Base-by-base conservation (phyloP, 2,888 invertebrate genomes). In the Lottia gigantea region DNA sequence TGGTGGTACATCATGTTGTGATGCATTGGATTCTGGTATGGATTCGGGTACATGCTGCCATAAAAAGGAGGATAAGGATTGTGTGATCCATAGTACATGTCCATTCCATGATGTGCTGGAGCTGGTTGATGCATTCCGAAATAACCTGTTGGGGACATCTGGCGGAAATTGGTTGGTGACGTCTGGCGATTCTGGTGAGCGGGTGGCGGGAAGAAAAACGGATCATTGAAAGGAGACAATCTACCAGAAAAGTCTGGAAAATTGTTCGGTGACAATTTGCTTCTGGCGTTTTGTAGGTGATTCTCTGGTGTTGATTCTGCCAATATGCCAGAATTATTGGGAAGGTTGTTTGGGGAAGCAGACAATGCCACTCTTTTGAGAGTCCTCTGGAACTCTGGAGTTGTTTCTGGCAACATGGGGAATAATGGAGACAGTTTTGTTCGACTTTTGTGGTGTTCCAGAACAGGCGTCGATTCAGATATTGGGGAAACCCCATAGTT, bases 191-290 rank as follows among this genome's bases (percentile, higher is more conserved):
- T 19, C 55, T 55, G 55, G 23, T 55, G 55, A 8, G 55, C 23
- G 11, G 55, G 55, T n/a, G 55, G 55, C 8, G 55, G 55, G 15
- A 23, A 55, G 55, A 55, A 55, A 55, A 55, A 55, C 6, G 55
- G 55, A 55, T 55, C 55, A 23, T 55, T 55, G 55, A 55, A 55
- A 14, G 55, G 55, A 23, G 55, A 55, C 11, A 55, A 23, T 55
- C 55, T 55, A 4, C 55, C 55, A 55, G 55, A 55, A 19, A 55
- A 23, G 55, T 19, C 23, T 3, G 55, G 55, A 23, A 55, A 12
- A 23, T 23, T 55, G 23, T 19, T 23, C 12, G 55, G 55, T 55
- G 55, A 55, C 23, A 55, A 14, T 19, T 55, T 55, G 55, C 19
- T 23, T 55, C 55, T 19, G 2, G 11, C 23, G 2, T 23, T 23